These are phyloP conservation scores for Sebastolobus alascanus DNA, from an alignment of 2,797 vertebrate genomes.

Conservation along the genomic window DNA sequence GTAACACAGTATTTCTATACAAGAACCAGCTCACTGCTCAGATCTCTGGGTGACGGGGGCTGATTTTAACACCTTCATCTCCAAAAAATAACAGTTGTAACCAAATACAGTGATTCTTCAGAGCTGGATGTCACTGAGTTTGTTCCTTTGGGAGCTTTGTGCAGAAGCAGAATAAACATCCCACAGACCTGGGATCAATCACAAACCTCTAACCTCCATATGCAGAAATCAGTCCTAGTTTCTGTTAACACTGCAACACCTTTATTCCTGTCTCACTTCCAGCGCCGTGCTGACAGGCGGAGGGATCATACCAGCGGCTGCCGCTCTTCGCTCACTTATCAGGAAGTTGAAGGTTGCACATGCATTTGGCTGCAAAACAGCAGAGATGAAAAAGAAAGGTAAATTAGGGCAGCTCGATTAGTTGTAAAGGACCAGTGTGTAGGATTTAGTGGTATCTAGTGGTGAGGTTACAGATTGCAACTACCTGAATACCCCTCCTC, in stretches of 20 bases:
- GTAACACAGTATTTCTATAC: conserved; percentile 23
- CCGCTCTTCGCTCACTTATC: conserved; percentile 85
- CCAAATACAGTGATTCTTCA: background rate
- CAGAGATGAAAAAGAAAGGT: background rate
- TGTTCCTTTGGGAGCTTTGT: conserved; percentile 16
- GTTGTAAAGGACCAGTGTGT: background rate
- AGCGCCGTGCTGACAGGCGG: conserved; percentile 70
- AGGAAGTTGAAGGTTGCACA: conserved; percentile 98
- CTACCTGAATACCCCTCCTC: too few relatives aligned
- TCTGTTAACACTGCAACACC: background rate
- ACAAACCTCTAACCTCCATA: background rate
- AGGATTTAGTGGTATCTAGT: too few relatives aligned
- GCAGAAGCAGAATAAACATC: background rate
- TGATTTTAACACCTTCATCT: background rate
- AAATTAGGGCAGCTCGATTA: background rate
- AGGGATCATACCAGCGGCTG: conserved; percentile 93
- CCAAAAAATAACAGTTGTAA: background rate
- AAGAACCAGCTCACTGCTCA: conserved; percentile 3
- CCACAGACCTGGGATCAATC: background rate
- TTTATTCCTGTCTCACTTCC: conserved; percentile 46
- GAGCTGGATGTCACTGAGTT: background rate
- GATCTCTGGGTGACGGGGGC: background rate
- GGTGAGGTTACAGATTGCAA: too few relatives aligned
- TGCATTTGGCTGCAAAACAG: conserved; percentile 89
- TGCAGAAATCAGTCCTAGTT: conserved; percentile 12